Evolutionary conservation across 92 coral and sea anemone genomes (phyloP).

Genomic region (Actinostola sp.): DNA sequence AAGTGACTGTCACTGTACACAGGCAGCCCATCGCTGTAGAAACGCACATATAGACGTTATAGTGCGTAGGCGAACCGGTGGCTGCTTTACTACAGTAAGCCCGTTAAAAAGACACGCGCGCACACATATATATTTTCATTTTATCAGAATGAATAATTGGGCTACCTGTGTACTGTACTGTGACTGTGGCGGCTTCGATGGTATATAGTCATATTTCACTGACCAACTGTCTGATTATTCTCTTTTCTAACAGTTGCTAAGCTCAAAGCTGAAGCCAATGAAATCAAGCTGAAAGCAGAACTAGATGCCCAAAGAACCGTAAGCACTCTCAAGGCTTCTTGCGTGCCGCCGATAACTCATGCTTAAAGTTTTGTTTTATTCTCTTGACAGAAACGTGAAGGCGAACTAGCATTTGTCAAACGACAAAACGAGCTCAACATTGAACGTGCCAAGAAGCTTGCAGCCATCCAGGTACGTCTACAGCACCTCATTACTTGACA

Average conservation of each 20-base stretch:
- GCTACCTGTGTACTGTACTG: too few relatives aligned
- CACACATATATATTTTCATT: too few relatives aligned
- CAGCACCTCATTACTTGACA: neutral
- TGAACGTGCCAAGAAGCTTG: conserved; percentile 75
- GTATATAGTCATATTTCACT: too few relatives aligned
- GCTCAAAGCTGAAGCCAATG: conserved; percentile 83
- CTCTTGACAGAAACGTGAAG: conserved; percentile 64
- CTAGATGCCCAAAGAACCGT: conserved; percentile 70
- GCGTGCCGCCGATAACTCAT: neutral
- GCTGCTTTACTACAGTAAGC: too few relatives aligned
- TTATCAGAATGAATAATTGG: too few relatives aligned
- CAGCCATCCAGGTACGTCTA: conserved; percentile 74
- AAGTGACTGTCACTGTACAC: too few relatives aligned
- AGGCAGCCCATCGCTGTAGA: too few relatives aligned
- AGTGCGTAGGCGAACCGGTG: too few relatives aligned
- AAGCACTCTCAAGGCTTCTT: neutral
- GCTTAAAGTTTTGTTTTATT: neutral
- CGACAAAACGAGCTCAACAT: conserved; percentile 77
- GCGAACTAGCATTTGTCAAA: conserved; percentile 65
- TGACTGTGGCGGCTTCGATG: too few relatives aligned
- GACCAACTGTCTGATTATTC: too few relatives aligned
- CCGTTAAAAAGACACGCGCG: too few relatives aligned
- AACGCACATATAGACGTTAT: too few relatives aligned
- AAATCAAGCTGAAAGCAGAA: conserved; percentile 74
- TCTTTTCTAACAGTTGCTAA: conserved; percentile 67